These are phyloP conservation scores for Odontothrips loti DNA, from an alignment of 2,888 invertebrate genomes.

Conservation along the genomic window DNA sequence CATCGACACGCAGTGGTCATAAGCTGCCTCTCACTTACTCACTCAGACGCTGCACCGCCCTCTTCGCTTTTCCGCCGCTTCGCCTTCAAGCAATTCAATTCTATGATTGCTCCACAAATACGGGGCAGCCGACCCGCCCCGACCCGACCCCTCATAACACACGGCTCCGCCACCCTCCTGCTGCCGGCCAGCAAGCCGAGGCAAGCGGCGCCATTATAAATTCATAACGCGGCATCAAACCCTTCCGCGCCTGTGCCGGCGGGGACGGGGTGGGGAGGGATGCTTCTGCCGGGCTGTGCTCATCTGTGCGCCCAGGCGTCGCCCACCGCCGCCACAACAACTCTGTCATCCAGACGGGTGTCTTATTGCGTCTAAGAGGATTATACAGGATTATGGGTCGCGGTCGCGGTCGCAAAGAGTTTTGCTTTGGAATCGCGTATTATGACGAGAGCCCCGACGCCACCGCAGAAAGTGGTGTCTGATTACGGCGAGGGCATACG, in stretches of 20 bases:
- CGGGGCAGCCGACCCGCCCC: not conserved
- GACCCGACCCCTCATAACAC: not conserved
- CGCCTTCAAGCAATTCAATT: slow-evolving; percentile 14
- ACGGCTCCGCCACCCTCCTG: not conserved
- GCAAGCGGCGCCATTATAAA: slow-evolving; percentile 2
- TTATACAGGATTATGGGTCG: not conserved
- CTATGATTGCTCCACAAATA: slow-evolving; percentile 20
- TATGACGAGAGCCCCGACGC: not conserved
- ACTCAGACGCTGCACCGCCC: not conserved
- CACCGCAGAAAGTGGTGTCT: not conserved
- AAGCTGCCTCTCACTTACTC: no score
- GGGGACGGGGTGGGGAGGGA: not conserved
- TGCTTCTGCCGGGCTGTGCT: not conserved
- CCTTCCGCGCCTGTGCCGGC: not conserved
- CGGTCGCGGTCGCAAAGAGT: not conserved
- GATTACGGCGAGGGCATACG: not conserved
- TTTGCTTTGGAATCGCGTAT: not conserved
- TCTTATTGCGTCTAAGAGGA: not conserved
- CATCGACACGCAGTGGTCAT: no score
- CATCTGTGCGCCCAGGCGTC: slow-evolving; percentile 10
- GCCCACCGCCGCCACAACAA: not conserved
- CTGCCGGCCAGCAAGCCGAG: not conserved
- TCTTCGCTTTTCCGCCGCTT: not conserved
- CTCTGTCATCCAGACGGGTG: not conserved
- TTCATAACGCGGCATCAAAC: slow-evolving; percentile 24